phyloP scores from a whole-genome alignment of 1,140 invertebrate species.

The Calephelis virginiensis region DNA sequence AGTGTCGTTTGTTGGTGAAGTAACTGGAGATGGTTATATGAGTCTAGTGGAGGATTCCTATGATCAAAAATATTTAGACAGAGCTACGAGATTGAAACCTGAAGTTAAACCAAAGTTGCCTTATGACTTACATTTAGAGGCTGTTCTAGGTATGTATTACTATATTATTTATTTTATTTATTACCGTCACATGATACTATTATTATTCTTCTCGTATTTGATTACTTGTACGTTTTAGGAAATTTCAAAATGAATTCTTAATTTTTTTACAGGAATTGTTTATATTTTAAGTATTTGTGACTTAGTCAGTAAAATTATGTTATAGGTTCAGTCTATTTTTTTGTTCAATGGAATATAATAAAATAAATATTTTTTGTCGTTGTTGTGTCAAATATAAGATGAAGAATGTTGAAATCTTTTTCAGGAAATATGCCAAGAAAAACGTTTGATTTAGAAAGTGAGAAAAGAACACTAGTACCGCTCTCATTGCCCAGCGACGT shows the following conservation, averaged over 20 bases:
- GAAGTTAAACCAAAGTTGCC: conserved; percentile 64
- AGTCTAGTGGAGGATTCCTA: conserved; percentile 83
- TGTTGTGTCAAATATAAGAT: not conserved
- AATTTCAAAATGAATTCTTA: too few species aligned
- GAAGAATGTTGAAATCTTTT: conserved; percentile 23
- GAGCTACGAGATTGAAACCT: conserved; percentile 44
- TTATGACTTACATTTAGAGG: conserved; percentile 93
- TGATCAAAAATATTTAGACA: conserved; percentile 62
- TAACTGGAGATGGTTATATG: conserved; percentile 92
- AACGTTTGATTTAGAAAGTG: conserved; percentile 71
- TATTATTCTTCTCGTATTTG: too few species aligned
- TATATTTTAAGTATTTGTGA: too few species aligned
- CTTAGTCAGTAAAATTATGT: too few species aligned
- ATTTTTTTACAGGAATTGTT: too few species aligned
- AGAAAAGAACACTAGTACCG: conserved; percentile 53
- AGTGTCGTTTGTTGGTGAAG: conserved; percentile 94
- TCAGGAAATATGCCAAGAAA: conserved; percentile 81
- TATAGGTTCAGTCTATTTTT: conserved; percentile 20
- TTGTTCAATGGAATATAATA: conserved; percentile 2
- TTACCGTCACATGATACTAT: too few species aligned
- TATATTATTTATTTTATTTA: not conserved
- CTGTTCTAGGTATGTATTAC: conserved; percentile 86
- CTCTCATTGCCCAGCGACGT: conserved; percentile 79
- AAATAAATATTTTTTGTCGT: too few species aligned
- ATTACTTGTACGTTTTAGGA: too few species aligned